Evolutionary conservation across 2,113 vertebrate species (phyloP), one percentile per base, ranked within the genome.

Genomic region (Nibea coibor): DNA sequence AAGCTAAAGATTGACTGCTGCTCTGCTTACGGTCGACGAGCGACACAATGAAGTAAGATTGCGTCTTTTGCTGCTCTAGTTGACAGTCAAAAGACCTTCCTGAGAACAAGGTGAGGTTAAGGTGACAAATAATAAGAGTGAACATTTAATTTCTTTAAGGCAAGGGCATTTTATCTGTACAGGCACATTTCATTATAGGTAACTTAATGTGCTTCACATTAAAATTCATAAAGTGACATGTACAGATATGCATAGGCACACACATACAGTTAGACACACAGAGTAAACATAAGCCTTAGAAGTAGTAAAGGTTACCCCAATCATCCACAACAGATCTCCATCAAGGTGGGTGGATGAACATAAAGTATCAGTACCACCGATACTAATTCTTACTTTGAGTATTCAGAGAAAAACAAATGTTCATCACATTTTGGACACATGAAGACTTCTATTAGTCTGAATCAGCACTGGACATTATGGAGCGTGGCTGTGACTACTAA

Each of bases 21-120:
- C 6, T 70, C 28, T 24, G 48, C 45, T 64, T 16, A 70, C 39
- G 58, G 74, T 3, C 62, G 50, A 51, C 51, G n/a, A 45, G 43
- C 65, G 65, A 10, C 74, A 72, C 54, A 75, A 86, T 78, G 50
- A 86, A 50, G 69, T 72, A 64, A 57, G 28, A 87, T 68, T 35
- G 39, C 63, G 12, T 48, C 19, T n/a, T 10, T 17, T 61, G 72
- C 43, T 7, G 47, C 16, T 28, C 35, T 51, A 16, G 24, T 24
- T 53, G 57, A 78, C 71, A 70, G 59, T 82, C 64, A 71, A 28
- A 75, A 48, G 42, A 62, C 66, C 50, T 51, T 69, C 20, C 17
- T 58, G 28, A 31, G 74, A 79, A 68, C 58, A 76, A 86, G 70
- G 65, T 80, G 75, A 82, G 47, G 59, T 51, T 67, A 69, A 85